These are phyloP conservation scores for Rhombomys opimus DNA, from an alignment of 2,113 vertebrate genomes.

Conservation along the genomic window DNA sequence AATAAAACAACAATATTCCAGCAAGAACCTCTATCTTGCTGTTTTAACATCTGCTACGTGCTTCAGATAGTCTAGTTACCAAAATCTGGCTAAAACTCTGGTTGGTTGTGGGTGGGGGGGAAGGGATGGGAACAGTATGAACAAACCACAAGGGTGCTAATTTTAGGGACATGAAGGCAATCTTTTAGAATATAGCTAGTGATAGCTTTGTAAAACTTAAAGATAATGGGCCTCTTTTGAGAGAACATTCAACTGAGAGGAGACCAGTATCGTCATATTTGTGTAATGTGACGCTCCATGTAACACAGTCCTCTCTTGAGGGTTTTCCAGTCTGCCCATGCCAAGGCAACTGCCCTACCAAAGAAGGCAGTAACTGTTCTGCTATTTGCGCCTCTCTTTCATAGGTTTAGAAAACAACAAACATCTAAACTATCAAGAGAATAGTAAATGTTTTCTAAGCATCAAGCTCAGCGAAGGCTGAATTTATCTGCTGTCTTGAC, in stretches of 20 bases:
- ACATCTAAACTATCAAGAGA: constrained; percentile 14
- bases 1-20: background rate
- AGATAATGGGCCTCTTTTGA: constrained; percentile 21
- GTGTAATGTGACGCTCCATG: background rate
- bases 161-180: background rate
- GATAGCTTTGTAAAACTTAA: background rate
- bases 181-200: too few relatives aligned
- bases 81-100: constrained; percentile 3
- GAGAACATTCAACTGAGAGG: constrained; percentile 42
- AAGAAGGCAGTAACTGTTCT: background rate
- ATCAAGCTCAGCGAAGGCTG: constrained; percentile 15
- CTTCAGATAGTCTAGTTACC: background rate
- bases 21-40: background rate
- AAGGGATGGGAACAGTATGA: background rate
- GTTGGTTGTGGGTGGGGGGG: background rate
- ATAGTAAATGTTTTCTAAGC: constrained; percentile 57
- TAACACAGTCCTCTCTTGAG: background rate
- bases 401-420: constrained; percentile 24
- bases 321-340: background rate
- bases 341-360: background rate
- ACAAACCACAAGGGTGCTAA: background rate
- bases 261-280: background rate
- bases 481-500: constrained; percentile 42
- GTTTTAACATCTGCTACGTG: background rate
- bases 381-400: background rate